Conservation (phyloP, 2,797 vertebrate species). For the Brotula barbata region DNA sequence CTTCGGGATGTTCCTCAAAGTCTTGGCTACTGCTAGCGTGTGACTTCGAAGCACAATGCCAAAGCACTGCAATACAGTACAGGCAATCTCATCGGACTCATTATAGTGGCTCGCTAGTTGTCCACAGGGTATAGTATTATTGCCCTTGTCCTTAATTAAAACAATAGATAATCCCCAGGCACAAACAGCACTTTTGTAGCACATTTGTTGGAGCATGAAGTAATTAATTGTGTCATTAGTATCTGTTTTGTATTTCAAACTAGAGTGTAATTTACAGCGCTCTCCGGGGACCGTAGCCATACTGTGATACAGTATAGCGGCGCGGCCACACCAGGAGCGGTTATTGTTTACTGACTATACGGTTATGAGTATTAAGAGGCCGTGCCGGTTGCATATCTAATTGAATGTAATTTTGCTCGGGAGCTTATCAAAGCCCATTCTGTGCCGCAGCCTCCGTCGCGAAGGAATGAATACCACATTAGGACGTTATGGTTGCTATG, state of each 20-base stretch:
- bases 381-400: constrained; percentile 54
- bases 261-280: constrained; percentile 33
- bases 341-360: constrained; percentile 38
- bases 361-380: constrained; percentile 32
- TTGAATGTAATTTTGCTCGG: constrained; percentile 57
- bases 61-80: constrained; percentile 8
- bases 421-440: constrained; percentile 49
- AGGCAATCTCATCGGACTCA: constrained; percentile 16
- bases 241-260: constrained; percentile 61
- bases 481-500: constrained; percentile 40
- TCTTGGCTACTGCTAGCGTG: not conserved
- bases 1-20: too few species aligned
- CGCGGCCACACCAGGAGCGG: constrained; percentile 41
- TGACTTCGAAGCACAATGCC: not conserved
- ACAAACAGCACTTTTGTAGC: constrained; percentile 51
- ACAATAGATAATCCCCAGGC: constrained; percentile 57
- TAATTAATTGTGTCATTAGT: constrained; percentile 65
- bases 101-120: constrained; percentile 32
- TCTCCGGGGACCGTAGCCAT: constrained; percentile 43
- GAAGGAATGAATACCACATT: constrained; percentile 44
- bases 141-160: constrained; percentile 63
- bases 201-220: constrained; percentile 45
- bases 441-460: constrained; percentile 27
- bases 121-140: constrained; percentile 39
- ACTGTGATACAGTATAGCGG: constrained; percentile 7